Percentiles rank a stretch among this genome's conserved stretches.
Conservation (phyloP, 2,888 invertebrate species). For the Meta bourneti region DNA sequence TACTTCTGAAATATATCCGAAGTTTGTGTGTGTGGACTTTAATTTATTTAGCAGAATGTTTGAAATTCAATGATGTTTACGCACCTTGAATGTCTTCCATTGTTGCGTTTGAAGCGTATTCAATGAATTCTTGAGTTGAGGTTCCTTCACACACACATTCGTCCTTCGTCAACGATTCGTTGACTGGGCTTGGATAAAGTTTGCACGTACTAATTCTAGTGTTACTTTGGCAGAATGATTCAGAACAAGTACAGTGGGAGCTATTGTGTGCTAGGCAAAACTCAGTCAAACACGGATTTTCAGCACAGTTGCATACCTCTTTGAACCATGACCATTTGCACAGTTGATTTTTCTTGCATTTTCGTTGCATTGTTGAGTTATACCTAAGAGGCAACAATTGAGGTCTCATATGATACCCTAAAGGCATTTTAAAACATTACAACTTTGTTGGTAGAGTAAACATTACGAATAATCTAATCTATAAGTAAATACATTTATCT, state of each 20-base stretch:
- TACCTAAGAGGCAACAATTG: background rate
- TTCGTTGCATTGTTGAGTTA: background rate
- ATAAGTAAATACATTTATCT: too few relatives aligned
- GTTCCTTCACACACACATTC: conserved; percentile 7
- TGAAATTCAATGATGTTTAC: background rate
- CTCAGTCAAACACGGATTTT: conserved; percentile 48
- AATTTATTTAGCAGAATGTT: background rate
- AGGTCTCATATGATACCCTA: too few relatives aligned
- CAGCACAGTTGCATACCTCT: conserved; percentile 17
- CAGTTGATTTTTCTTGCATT: conserved; percentile 28
- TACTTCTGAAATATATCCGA: background rate
- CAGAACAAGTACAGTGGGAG: conserved; percentile 27
- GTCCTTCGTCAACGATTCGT: background rate
- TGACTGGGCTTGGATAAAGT: background rate
- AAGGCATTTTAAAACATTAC: too few relatives aligned
- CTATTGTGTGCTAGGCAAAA: conserved; percentile 29
- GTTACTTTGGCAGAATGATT: conserved; percentile 9
- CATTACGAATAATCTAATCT: too few relatives aligned
- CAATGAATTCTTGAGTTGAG: background rate
- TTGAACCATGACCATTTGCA: conserved; percentile 68
- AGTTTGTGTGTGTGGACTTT: background rate
- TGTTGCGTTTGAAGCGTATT: background rate
- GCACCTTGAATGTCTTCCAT: background rate
- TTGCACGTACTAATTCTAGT: background rate
- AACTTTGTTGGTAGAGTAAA: too few relatives aligned